Evolutionary conservation across 2,888 invertebrate genomes (phyloP).

Genomic region (Leptopterna dolabrata): DNA sequence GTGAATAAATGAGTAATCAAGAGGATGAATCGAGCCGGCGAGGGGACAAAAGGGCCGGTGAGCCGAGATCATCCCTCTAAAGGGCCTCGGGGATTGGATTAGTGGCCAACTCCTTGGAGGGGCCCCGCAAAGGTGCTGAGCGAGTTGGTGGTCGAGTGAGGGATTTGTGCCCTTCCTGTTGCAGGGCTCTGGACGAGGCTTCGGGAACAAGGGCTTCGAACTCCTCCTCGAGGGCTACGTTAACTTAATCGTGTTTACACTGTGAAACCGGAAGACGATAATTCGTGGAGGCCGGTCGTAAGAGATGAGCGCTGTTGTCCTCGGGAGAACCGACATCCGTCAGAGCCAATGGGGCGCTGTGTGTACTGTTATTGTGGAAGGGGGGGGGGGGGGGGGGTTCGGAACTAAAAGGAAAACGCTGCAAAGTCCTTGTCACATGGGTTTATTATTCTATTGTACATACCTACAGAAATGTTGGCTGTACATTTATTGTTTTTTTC

Average conservation of each 20-base stretch:
- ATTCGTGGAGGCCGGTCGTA: conserved; percentile 7
- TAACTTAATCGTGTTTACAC: conserved; percentile 48
- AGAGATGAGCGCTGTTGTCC: conserved; percentile 33
- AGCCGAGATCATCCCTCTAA: conserved; percentile 40
- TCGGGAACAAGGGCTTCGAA: too few species aligned
- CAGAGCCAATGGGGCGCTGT: conserved; percentile 15
- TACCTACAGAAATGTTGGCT: too few species aligned
- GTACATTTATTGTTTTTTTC: too few species aligned
- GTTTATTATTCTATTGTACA: too few species aligned
- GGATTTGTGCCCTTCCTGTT: conserved; percentile 24
- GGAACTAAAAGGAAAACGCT: too few species aligned
- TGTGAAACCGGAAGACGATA: conserved; percentile 36
- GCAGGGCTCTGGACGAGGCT: neutral
- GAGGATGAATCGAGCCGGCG: conserved; percentile 18
- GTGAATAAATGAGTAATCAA: conserved; percentile 31
- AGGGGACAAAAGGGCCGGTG: conserved; percentile 20
- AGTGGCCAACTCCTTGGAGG: conserved; percentile 31
- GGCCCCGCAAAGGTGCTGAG: conserved; percentile 37
- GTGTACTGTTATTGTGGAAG: neutral
- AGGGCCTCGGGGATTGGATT: conserved; percentile 34
- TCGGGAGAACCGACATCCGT: conserved; percentile 6
- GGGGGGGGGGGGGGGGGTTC: neutral
- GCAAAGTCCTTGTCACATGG: too few species aligned
- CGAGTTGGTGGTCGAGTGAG: conserved; percentile 32
- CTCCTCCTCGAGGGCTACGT: too few species aligned